Conservation (phyloP, 2,113 vertebrate genomes). For the Paraplagusia blochii region DNA sequence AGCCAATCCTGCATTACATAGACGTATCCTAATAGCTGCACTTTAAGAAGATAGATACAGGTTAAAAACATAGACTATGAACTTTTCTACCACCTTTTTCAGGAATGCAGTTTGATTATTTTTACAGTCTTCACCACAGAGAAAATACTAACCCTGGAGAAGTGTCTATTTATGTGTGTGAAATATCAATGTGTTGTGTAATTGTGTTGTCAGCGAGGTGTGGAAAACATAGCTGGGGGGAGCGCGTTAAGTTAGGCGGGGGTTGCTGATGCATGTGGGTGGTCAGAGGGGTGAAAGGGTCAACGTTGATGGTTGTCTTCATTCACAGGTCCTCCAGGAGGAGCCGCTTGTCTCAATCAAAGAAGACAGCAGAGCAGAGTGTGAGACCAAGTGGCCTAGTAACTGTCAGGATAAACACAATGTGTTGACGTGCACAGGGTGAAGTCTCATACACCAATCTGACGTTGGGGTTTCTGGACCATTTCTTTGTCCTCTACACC, state of each 20-base stretch:
- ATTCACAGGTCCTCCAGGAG: slow-evolving; percentile 8
- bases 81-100: too few relatives aligned
- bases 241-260: not conserved
- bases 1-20: slow-evolving; percentile 34
- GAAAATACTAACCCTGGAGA: not conserved
- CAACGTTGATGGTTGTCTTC: slow-evolving; percentile 9
- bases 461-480: too few relatives aligned
- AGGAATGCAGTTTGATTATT: too few relatives aligned
- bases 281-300: slow-evolving; percentile 50
- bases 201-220: slow-evolving; percentile 35
- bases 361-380: not conserved
- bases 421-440: not conserved
- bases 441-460: too few relatives aligned
- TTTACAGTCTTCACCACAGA: slow-evolving; percentile 6
- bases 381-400: not conserved
- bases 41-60: not conserved
- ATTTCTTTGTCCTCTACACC: not conserved
- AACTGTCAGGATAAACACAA: too few relatives aligned
- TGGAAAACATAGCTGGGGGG: slow-evolving; percentile 12
- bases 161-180: not conserved
- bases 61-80: too few relatives aligned
- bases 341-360: slow-evolving; percentile 54
- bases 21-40: slow-evolving; percentile 16
- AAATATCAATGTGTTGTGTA: slow-evolving; percentile 12
- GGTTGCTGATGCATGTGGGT: slow-evolving; percentile 18